Evolutionary conservation across 2,797 vertebrate genomes (phyloP).

Genomic region (Peromyscus attwateri): DNA sequence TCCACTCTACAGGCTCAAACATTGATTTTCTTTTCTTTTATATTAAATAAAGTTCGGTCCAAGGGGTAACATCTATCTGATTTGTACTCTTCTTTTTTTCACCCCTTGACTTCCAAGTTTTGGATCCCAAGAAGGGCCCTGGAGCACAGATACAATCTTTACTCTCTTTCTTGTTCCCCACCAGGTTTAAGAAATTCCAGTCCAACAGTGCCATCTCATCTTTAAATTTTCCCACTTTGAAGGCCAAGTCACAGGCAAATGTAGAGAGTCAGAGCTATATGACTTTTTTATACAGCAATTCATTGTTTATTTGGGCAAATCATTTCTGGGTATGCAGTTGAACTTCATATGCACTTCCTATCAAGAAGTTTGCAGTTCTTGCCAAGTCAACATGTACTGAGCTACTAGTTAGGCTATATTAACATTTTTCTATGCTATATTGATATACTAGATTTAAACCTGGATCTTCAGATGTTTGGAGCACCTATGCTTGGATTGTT

Average conservation of each 20-base stretch:
- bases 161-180: neutral
- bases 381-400: neutral
- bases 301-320: neutral
- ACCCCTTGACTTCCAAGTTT: neutral
- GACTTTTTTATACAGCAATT: neutral
- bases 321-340: neutral
- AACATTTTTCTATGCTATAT: neutral
- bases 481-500: neutral
- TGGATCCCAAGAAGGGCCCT: neutral
- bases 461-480: neutral
- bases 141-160: neutral
- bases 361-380: neutral
- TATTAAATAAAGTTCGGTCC: neutral
- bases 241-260: neutral
- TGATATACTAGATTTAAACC: neutral
- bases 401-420: neutral
- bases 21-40: neutral
- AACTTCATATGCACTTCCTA: neutral
- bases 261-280: neutral
- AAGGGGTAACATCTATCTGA: neutral
- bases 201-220: neutral
- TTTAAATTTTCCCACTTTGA: neutral
- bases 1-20: neutral
- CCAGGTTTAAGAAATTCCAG: neutral
- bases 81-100: neutral